phyloP scores from a whole-genome alignment of 2,888 invertebrate species.

The Chrysotoxum bicinctum region DNA sequence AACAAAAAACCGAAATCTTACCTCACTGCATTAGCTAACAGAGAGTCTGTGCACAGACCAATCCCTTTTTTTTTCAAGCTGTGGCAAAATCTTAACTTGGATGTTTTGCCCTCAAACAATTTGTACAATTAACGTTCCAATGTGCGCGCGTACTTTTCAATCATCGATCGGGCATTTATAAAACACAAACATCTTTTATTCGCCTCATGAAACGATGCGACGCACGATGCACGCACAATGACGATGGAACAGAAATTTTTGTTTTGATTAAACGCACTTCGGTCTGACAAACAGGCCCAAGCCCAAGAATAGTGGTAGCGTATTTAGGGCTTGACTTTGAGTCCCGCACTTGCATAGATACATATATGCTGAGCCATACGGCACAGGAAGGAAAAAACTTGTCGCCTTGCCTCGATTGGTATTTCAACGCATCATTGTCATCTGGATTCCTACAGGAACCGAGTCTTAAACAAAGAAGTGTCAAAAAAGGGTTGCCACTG shows the following conservation, averaged over 20 bases:
- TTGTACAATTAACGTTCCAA: conserved; percentile 73
- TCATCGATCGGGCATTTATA: conserved; percentile 59
- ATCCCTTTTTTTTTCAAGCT: neutral
- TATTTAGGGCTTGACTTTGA: conserved; percentile 34
- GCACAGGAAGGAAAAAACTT: conserved; percentile 54
- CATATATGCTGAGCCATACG: conserved; percentile 21
- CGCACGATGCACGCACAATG: conserved; percentile 1
- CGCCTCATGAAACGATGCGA: conserved; percentile 44
- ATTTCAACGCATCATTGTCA: conserved; percentile 45
- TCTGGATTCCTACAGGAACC: neutral
- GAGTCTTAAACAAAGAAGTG: neutral
- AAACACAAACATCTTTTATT: conserved; percentile 35
- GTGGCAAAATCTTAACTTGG: conserved; percentile 17
- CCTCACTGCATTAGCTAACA: conserved; percentile 55
- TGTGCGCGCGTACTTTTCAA: conserved; percentile 68
- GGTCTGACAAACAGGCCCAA: neutral
- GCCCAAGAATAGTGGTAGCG: neutral
- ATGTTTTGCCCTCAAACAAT: conserved; percentile 68
- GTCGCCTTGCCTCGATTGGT: conserved; percentile 48
- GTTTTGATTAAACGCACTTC: conserved; percentile 51
- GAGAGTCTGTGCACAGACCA: neutral
- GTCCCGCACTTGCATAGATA: neutral
- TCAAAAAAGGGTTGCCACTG: neutral
- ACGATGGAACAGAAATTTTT: conserved; percentile 3
- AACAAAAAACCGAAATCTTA: conserved; percentile 2